Base-by-base conservation (phyloP, 2,113 vertebrate species). In the Nicator chloris region DNA sequence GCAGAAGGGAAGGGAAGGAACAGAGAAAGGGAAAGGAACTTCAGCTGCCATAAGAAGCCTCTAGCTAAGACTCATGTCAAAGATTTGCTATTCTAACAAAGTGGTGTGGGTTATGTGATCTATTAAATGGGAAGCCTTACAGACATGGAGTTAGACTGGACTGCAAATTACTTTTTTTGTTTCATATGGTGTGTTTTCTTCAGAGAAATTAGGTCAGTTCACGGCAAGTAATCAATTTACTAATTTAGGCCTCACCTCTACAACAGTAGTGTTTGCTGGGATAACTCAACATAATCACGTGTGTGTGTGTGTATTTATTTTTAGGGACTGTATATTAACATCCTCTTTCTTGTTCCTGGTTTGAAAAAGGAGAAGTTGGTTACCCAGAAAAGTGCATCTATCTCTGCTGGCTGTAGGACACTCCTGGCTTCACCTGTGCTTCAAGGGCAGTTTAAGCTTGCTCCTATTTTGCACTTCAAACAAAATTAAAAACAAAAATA, bases 1-100 rank as follows among this genome's bases (percentile, higher is more conserved):
- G 18, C 10, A 54, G 27, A 26, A 39, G 13, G 11, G 26, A 27
- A 6, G 17, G 2, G 8, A 30, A 37, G 57, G 56, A 26, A 33
- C 37, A 31, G 0, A 0, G 11, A 40, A 49, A 47, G 64, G 15
- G 23, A 24, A 23, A 16, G 15, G 8, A 22, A 42, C 6, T 72
- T 68, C 7, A 81, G 35, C 7, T 92, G 37, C 40, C 11, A 28
- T 1, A 20, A 83, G 59, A 84, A 78, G n/a, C 40, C 16, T 84
- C 40, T 65, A 49, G 37, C 47, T 81, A 51, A 44, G 54, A 81
- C 30, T 72, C 9, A 23, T 21, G 28, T 40, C 11, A 49, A 78
- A 78, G 71, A 57, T 8, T 47, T 61, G 37, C 42, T 70, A 3
- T 65, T 85, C 27, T 61, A 78, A 47, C 19, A n/a, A 84, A 88